Evolutionary conservation across 2,797 vertebrate species (phyloP).

Genomic region (Chrosomus eos): DNA sequence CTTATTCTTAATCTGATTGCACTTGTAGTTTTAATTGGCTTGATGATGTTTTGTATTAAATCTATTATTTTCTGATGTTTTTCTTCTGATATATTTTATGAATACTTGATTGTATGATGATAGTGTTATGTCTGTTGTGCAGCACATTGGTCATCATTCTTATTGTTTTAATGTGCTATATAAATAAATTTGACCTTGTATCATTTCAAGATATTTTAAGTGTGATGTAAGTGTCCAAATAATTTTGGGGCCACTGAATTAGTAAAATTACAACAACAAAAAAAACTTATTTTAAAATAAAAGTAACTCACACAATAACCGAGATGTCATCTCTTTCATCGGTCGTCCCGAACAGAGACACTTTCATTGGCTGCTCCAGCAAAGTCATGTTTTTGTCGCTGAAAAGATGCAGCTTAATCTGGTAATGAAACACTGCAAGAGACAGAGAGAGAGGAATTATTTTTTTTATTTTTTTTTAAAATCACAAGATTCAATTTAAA

Average conservation of each 20-base stretch:
- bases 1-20: no score
- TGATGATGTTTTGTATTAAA: no score
- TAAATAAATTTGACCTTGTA: no score
- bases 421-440: conserved; percentile 86
- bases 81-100: no score
- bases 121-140: no score
- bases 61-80: no score
- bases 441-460: not conserved
- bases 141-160: no score
- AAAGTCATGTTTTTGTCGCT: conserved; percentile 71
- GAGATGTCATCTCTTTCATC: conserved; percentile 79
- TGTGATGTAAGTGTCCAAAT: not conserved
- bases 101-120: no score
- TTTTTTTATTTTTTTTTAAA: no score
- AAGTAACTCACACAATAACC: conserved; percentile 78
- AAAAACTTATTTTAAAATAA: not conserved
- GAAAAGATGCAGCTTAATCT: conserved; percentile 87
- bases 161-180: no score
- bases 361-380: conserved; percentile 75
- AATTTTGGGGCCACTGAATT: not conserved
- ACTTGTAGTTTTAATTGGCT: no score
- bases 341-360: conserved; percentile 82
- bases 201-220: not conserved
- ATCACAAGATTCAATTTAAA: not conserved
- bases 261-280: fast-evolving